Evolutionary conservation across 2,113 vertebrate genomes (phyloP), one percentile per base, ranked within the genome.

Genomic region (Melanocharis versteri): DNA sequence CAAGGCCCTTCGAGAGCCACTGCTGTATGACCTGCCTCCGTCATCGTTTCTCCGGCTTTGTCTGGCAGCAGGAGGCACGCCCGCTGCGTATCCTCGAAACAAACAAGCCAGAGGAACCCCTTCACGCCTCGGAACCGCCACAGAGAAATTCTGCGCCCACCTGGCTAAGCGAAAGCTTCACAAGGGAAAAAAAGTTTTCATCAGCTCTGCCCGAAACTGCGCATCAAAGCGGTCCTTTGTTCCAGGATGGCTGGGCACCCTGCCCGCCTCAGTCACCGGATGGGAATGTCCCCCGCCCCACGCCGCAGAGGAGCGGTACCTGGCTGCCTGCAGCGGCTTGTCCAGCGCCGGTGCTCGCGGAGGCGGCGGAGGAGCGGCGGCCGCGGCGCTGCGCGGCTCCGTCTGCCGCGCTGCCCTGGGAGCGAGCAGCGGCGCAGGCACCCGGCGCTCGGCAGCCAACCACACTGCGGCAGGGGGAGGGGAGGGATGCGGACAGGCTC

Each of bases 381-480:
- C 70, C 30, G 54, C 48, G 5, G 58, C 37, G 19, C 60, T 24
- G 48, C 40, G 20, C 23, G 18, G 75, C 79, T 83, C 69, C 77
- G 64, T 60, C 47, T 68, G 90, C 89, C 15, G 53, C 21, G 72
- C 90, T 60, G 79, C 94, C 53, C 87, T 12, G 35, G 21, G 50
- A 77, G 72, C 80, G 7, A 76, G 82, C 58, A 21, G 89, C 35
- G 80, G 47, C 79, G 72, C 94, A 83, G 76, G 87, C 93, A 92
- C 45, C 72, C 70, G 78, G 65, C 76, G 58, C 61, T 82, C 81
- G 9, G 81, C 96, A 96, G 93, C 91, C 96, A 94, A 89, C 92
- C 94, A 89, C 92, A 82, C 94, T 96, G 88, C 94, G 83, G 96
- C 83, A 90, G 95, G 89, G 90, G 94, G 69, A 80, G 61, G 88